Conservation (phyloP, 2,797 vertebrate species). For the Protonibea diacanthus region DNA sequence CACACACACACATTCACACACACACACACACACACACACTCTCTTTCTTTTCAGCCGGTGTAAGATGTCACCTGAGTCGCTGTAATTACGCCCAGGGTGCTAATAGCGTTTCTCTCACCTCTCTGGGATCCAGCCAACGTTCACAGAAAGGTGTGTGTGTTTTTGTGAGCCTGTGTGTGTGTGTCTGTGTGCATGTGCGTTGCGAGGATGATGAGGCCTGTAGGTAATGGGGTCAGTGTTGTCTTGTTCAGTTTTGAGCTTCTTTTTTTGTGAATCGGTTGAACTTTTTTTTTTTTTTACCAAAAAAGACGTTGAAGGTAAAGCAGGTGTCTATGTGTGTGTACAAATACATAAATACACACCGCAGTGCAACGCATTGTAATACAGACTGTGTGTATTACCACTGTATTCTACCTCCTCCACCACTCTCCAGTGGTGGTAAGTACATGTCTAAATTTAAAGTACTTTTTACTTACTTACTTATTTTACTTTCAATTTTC, state of each 20-base stretch:
- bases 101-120: conserved; percentile 86
- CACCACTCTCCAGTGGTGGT: no score
- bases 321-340: conserved; percentile 9
- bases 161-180: conserved; percentile 40
- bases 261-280: conserved; percentile 52
- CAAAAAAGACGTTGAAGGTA: background rate
- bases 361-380: no score
- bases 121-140: conserved; percentile 62
- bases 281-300: conserved; percentile 47
- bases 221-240: conserved; percentile 60
- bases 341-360: background rate
- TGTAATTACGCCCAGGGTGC: conserved; percentile 86
- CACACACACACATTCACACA: conserved; percentile 36
- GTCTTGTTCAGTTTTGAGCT: conserved; percentile 53
- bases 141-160: conserved; percentile 47
- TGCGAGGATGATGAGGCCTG: conserved; percentile 24
- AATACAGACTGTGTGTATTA: no score
- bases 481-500: no score
- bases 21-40: background rate
- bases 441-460: no score
- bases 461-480: no score
- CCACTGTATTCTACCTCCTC: no score
- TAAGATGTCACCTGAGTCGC: conserved; percentile 85
- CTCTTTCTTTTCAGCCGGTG: conserved; percentile 63
- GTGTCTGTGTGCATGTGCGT: background rate